Conservation (phyloP, 2,797 vertebrate genomes). For the Austrolebias charrua region DNA sequence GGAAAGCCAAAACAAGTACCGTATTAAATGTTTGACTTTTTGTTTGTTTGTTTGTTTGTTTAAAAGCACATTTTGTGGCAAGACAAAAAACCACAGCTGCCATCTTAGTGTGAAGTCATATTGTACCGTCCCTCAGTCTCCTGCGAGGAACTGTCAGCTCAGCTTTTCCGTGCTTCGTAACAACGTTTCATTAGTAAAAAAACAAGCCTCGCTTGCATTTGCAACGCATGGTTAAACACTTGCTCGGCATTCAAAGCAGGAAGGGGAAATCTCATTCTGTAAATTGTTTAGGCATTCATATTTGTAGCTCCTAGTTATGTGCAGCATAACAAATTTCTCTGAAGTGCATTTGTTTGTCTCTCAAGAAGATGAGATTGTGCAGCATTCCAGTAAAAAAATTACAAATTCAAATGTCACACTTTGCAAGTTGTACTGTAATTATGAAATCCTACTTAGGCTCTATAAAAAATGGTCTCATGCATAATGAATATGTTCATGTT, state of each 20-base stretch:
- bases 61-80: no score
- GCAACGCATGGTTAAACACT: constrained; percentile 59
- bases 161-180: constrained; percentile 32
- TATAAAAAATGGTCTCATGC: constrained; percentile 48
- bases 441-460: constrained; percentile 39
- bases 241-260: constrained; percentile 35
- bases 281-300: constrained; percentile 48
- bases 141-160: constrained; percentile 24
- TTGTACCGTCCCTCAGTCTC: constrained; percentile 6
- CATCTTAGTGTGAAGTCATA: not conserved
- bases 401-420: constrained; percentile 59
- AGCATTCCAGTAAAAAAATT: constrained; percentile 30
- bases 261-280: constrained; percentile 17
- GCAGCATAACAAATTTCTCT: constrained; percentile 26
- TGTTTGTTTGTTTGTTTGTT: not conserved
- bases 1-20: not conserved
- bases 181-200: constrained; percentile 52
- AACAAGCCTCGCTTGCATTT: constrained; percentile 46
- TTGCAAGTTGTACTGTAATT: constrained; percentile 50
- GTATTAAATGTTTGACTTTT: not conserved
- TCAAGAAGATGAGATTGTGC: constrained; percentile 20
- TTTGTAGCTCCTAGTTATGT: constrained; percentile 39
- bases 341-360: constrained; percentile 35
- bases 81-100: not conserved
- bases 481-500: constrained; percentile 53